phyloP scores from a whole-genome alignment of 2,888 invertebrate species.

The Harpagoxenus sublaevis region DNA sequence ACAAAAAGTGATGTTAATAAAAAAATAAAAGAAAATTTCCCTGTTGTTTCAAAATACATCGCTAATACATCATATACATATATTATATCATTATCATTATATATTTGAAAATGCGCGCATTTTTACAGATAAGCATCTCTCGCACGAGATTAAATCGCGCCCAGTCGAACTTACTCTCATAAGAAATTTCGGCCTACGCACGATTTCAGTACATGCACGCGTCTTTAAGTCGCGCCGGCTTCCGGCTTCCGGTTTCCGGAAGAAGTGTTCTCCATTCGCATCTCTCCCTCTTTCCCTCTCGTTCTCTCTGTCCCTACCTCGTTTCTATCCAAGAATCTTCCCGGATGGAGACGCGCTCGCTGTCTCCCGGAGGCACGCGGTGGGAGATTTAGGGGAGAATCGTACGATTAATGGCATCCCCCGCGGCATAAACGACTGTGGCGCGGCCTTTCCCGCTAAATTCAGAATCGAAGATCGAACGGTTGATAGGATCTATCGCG shows the following conservation, averaged over 20 bases:
- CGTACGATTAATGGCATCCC: conserved; percentile 78
- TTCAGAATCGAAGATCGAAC: conserved; percentile 66
- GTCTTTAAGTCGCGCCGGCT: conserved; percentile 83
- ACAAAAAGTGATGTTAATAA: not conserved
- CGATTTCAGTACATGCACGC: conserved; percentile 67
- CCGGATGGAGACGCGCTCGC: conserved; percentile 71
- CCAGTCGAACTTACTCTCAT: not conserved
- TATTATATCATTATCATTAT: not conserved
- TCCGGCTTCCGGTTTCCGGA: conserved; percentile 84
- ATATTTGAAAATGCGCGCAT: not conserved
- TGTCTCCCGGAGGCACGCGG: conserved; percentile 69
- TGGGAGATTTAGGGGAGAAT: conserved; percentile 81
- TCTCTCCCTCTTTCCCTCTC: conserved; percentile 48
- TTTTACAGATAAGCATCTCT: not conserved
- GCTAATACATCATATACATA: not conserved
- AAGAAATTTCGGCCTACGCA: conserved; percentile 17
- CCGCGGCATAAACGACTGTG: conserved; percentile 70
- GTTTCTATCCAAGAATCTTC: conserved; percentile 66
- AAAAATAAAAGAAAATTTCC: not conserved
- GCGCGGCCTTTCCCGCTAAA: conserved; percentile 65
- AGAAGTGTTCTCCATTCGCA: conserved; percentile 73
- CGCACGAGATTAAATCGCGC: not conserved
- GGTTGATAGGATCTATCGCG: conserved; percentile 65
- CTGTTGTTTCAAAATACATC: not conserved
- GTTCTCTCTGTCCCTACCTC: conserved; percentile 52